These are phyloP conservation scores for Drosophila obscura DNA, from an alignment of 1,140 invertebrate species.

Conservation along the genomic window DNA sequence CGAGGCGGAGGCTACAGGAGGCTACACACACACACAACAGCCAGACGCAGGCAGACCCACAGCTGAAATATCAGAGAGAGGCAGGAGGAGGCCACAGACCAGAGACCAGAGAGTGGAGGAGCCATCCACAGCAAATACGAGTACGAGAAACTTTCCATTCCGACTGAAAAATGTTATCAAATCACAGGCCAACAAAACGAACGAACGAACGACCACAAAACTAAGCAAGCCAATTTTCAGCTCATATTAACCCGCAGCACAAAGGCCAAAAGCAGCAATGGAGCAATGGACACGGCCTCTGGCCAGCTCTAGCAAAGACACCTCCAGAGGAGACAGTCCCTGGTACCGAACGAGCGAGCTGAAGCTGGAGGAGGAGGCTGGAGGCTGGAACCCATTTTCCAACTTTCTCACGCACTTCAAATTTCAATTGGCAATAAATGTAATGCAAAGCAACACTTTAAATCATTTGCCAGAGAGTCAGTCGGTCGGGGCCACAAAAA, in stretches of 20 bases:
- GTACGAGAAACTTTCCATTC: conserved; percentile 69
- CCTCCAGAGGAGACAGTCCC: conserved; percentile 3
- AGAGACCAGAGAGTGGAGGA: conserved; percentile 32
- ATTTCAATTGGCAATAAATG: conserved; percentile 84
- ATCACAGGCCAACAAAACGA: conserved; percentile 76
- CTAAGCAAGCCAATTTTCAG: conserved; percentile 82
- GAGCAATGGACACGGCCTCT: conserved; percentile 46
- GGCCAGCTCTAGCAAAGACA: conserved; percentile 32
- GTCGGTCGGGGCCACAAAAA: conserved; percentile 46
- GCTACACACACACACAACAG: not conserved
- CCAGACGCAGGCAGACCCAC: not conserved
- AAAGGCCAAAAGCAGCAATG: conserved; percentile 69
- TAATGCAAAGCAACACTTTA: conserved; percentile 84
- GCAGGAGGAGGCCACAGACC: conserved; percentile 12
- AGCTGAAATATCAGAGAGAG: not conserved
- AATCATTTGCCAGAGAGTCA: conserved; percentile 77
- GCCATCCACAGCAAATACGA: conserved; percentile 44
- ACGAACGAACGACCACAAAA: conserved; percentile 70
- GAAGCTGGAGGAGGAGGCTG: conserved; percentile 14
- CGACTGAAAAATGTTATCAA: conserved; percentile 78
- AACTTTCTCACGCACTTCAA: conserved; percentile 84
- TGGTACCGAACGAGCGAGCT: no score
- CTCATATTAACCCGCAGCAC: conserved; percentile 83
- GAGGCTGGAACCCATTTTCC: conserved; percentile 58
- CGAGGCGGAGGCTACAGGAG: no score